Percentiles rank a stretch among this genome's conserved stretches.
Conservation (phyloP, 2,113 vertebrate species). For the Platysteira castanea region DNA sequence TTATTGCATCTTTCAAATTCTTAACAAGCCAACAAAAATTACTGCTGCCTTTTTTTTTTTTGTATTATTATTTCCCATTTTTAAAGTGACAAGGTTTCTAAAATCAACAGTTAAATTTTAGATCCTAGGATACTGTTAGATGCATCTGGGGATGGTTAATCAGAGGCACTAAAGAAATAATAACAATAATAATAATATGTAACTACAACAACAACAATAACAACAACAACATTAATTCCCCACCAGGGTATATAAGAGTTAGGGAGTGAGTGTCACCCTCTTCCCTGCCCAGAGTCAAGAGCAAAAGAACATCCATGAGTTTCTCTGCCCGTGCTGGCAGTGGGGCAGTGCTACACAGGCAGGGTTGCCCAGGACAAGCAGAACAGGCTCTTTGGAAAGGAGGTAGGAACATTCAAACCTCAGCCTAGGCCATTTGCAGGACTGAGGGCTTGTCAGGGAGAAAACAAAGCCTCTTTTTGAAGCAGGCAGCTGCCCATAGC, state of each 20-base stretch:
- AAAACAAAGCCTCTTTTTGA: not conserved
- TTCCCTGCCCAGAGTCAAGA: not conserved
- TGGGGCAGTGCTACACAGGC: not conserved
- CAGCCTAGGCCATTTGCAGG: not conserved
- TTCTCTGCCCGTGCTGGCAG: not conserved
- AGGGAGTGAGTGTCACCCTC: not conserved
- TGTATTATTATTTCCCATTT: not conserved
- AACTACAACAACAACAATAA: not conserved
- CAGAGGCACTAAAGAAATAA: not conserved
- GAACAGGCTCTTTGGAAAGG: not conserved
- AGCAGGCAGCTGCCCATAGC: not conserved
- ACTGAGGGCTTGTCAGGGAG: not conserved
- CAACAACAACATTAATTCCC: not conserved
- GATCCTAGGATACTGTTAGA: not conserved
- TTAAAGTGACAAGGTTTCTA: not conserved
- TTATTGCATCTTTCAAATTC: slow-evolving; percentile 50
- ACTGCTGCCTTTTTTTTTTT: not conserved
- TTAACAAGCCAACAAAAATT: slow-evolving; percentile 33
- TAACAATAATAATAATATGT: not conserved
- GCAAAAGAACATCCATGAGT: not conserved
- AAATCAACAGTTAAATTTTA: not conserved
- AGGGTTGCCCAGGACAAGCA: not conserved
- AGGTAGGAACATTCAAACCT: not conserved
- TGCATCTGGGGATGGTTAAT: not conserved
- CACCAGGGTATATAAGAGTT: not conserved